phyloP scores from a whole-genome alignment of 2,888 invertebrate species.

The Aleiodes testaceus region DNA sequence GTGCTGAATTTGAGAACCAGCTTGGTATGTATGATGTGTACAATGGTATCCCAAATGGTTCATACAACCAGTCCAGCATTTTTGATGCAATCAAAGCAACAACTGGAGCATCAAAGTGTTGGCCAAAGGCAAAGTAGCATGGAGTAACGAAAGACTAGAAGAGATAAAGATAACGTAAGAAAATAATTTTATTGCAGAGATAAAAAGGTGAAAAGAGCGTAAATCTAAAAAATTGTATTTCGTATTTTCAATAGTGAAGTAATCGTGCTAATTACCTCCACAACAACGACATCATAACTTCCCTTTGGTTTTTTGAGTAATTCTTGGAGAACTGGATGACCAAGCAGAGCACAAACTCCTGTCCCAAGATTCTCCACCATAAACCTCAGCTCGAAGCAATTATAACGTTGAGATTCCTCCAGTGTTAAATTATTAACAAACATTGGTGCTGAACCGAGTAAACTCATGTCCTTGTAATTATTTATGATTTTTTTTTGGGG shows the following conservation, averaged over 20 bases:
- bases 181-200: neutral
- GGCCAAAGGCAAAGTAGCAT: conserved; percentile 62
- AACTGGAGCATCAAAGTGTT: conserved; percentile 59
- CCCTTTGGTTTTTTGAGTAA: conserved; percentile 53
- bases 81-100: conserved; percentile 55
- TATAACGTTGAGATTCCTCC: conserved; percentile 30
- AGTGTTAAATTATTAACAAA: conserved; percentile 61
- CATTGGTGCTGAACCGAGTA: conserved; percentile 51
- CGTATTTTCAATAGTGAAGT: neutral
- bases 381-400: conserved; percentile 12
- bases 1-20: conserved; percentile 45
- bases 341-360: conserved; percentile 48
- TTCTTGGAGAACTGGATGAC: conserved; percentile 44
- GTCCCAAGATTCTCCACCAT: conserved; percentile 50
- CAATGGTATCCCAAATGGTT: conserved; percentile 57
- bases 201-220: neutral
- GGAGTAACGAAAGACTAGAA: conserved; percentile 59
- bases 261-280: conserved; percentile 57
- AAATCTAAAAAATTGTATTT: neutral
- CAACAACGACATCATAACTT: conserved; percentile 58
- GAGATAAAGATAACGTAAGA: neutral
- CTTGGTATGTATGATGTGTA: conserved; percentile 57
- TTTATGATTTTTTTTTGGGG: conserved; percentile 57
- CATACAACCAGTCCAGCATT: conserved; percentile 62
- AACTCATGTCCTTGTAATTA: conserved; percentile 62